Base-by-base conservation (phyloP, 2,113 vertebrate species). In the Dicaeum eximium region DNA sequence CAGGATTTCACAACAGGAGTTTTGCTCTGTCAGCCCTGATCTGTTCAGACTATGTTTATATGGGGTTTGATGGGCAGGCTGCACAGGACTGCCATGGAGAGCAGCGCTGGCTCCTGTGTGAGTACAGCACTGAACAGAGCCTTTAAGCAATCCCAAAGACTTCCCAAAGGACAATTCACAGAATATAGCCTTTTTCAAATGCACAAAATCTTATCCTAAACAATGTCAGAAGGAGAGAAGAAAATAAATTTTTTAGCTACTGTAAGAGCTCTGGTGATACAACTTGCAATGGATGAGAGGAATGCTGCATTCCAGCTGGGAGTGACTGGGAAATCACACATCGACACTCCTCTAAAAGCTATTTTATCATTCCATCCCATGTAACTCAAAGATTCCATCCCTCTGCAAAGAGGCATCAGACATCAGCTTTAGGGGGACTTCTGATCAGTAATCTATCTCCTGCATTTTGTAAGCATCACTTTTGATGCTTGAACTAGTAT, bases 31-130 rank as follows among this genome's bases (percentile, higher is more conserved):
- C 50, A 65, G 62, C 16, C 71, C 35, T 45, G n/a, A 72, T 48
- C 37, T 0, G 0, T 48, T 37, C 61, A 40, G 44, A 42, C 37
- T 16, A 3, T 25, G 28, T 73, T 73, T 57, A 4, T 3, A 3
- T 3, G 16, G 57, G n/a, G 12, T 73, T 69, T 37, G 62, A 57
- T 10, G 28, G n/a, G 58, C 53, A 88, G 28, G 58, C 25, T 69
- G 62, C 54, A 45, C 37, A 56, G 28, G 10, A 33, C 21, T 31
- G 38, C 61, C 24, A 6, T 1, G 18, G 74, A 56, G 66, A 87
- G 30, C 65, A 48, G 13, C 0, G 4, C 28, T 35, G 50, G 50
- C 21, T 91, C 20, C 62, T 33, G 19, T 13, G 21, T 16, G 22
- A 91, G 12, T 2, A 27, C 30, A 50, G 72, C 16, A 7, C 38